Evolutionary conservation across 2,888 invertebrate species (phyloP).

Genomic region (Ennomos erosarius): DNA sequence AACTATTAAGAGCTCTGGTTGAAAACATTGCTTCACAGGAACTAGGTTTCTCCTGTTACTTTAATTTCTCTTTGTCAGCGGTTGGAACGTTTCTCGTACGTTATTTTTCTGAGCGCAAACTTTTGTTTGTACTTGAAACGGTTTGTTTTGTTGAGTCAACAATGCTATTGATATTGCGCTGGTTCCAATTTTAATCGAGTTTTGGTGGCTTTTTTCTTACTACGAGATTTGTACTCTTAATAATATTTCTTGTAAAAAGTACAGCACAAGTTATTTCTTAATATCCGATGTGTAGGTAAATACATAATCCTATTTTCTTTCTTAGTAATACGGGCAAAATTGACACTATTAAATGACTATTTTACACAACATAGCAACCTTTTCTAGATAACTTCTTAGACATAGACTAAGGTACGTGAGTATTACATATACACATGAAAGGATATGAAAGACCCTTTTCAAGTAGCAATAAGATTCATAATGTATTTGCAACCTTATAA

Average conservation of each 20-base stretch:
- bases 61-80: conserved; percentile 48
- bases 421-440: no score
- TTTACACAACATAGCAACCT: no score
- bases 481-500: not conserved
- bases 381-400: no score
- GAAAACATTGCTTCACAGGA: conserved; percentile 28
- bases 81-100: conserved; percentile 26
- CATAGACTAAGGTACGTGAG: no score
- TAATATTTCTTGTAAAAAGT: no score
- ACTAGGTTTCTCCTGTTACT: conserved; percentile 39
- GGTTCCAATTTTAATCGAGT: conserved; percentile 15
- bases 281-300: no score
- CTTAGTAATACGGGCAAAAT: no score
- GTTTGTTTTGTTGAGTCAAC: conserved; percentile 26
- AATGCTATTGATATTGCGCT: conserved; percentile 18
- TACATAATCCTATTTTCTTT: no score
- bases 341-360: no score
- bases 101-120: conserved; percentile 31
- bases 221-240: not conserved
- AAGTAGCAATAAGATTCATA: no score
- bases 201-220: conserved; percentile 10
- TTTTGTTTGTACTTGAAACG: conserved; percentile 25
- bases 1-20: conserved; percentile 19
- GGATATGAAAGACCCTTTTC: no score
- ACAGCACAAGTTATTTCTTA: no score